These are phyloP conservation scores for Lamprologus lemairii DNA, from an alignment of 2,113 vertebrate genomes.

Conservation along the genomic window DNA sequence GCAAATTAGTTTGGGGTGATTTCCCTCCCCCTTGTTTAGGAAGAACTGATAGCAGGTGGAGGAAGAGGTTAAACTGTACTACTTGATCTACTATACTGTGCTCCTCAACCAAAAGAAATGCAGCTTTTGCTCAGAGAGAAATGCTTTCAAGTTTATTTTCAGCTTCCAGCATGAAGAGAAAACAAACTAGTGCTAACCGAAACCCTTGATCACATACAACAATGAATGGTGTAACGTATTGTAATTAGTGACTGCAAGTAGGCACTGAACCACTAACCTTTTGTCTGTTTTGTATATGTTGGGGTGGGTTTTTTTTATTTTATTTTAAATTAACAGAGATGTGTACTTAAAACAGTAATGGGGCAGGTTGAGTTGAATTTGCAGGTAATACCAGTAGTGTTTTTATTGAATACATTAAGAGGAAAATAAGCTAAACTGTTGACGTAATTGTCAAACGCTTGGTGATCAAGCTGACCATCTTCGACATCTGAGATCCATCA, in stretches of 20 bases:
- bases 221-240: neutral
- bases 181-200: neutral
- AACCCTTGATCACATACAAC: neutral
- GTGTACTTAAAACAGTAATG: neutral
- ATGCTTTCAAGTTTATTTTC: neutral
- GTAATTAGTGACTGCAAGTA: neutral
- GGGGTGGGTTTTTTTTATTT: rapidly evolving
- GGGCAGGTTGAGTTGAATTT: neutral
- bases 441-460: neutral
- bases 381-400: neutral
- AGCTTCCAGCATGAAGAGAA: neutral
- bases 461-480: neutral
- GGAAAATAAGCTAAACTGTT: neutral
- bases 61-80: neutral
- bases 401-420: neutral
- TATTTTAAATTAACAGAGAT: neutral
- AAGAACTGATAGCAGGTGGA: neutral
- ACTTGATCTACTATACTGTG: neutral
- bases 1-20: neutral
- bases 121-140: neutral
- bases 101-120: neutral
- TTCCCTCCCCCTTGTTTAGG: neutral
- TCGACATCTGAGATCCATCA: neutral
- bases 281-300: neutral
- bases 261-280: neutral